Evolutionary conservation across 2,797 vertebrate genomes (phyloP).

Genomic region (Liasis olivaceus): DNA sequence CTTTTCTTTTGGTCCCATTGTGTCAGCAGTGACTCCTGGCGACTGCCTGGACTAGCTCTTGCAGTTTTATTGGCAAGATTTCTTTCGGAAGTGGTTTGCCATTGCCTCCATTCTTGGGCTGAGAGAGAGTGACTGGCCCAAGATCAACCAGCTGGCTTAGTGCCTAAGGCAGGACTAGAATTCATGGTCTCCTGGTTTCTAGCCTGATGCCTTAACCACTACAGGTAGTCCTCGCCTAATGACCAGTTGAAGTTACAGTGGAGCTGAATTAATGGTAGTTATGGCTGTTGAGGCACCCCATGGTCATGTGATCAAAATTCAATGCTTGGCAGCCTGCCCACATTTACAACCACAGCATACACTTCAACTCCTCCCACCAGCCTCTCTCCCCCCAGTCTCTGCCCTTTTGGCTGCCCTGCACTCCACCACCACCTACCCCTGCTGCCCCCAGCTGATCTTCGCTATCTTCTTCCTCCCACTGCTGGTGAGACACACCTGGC

Average conservation of each 20-base stretch:
- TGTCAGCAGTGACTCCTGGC: too few species aligned
- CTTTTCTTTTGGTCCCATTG: too few species aligned
- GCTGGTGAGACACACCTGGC: too few species aligned
- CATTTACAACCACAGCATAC: not conserved
- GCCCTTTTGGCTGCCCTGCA: not conserved
- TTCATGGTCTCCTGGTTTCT: not conserved
- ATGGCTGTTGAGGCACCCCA: not conserved
- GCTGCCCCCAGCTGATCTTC: not conserved
- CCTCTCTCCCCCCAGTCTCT: not conserved
- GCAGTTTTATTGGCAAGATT: too few species aligned
- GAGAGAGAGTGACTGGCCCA: too few species aligned
- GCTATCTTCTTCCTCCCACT: not conserved
- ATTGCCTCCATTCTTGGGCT: too few species aligned
- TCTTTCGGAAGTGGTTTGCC: too few species aligned
- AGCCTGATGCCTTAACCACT: not conserved
- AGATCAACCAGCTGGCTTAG: too few species aligned
- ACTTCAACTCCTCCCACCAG: not conserved
- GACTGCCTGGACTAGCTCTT: too few species aligned
- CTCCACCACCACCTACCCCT: not conserved
- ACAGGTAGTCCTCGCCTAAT: not conserved
- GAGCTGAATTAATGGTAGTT: not conserved
- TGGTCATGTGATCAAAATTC: not conserved
- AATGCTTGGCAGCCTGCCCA: not conserved
- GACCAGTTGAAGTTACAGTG: not conserved
- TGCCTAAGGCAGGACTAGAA: not conserved